These are phyloP conservation scores for Stichopus horrens DNA, from an alignment of 53 echinoderm and acorn worm species.

Conservation along the genomic window DNA sequence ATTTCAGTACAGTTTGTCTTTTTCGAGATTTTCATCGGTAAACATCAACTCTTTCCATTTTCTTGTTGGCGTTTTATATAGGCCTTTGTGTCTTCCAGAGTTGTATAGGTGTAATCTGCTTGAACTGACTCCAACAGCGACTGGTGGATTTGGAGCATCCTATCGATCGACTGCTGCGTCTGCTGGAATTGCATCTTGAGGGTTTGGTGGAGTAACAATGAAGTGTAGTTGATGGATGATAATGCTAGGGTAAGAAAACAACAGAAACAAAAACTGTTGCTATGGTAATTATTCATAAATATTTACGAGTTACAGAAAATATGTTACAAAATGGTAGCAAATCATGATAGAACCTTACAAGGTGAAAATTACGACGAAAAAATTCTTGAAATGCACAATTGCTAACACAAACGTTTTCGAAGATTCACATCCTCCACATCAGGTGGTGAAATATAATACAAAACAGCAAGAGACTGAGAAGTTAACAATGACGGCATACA, in stretches of 20 bases:
- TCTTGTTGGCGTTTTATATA: slow-evolving; percentile 21
- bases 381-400: no score
- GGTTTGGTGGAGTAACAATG: slow-evolving; percentile 40
- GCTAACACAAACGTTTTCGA: no score
- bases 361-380: no score
- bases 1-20: no score
- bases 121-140: slow-evolving; percentile 58
- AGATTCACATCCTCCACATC: no score
- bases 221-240: slow-evolving; percentile 20
- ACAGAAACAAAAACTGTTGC: neutral
- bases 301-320: neutral
- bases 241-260: neutral
- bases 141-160: slow-evolving; percentile 54
- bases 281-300: neutral
- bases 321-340: neutral
- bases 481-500: no score
- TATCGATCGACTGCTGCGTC: slow-evolving; percentile 57
- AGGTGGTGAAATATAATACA: no score
- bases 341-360: no score
- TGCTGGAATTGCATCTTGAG: slow-evolving; percentile 55
- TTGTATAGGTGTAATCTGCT: slow-evolving; percentile 64
- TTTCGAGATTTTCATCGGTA: no score
- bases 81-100: slow-evolving; percentile 73
- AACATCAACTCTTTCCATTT: neutral
- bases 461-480: no score